These are phyloP conservation scores for Habrosyne pyritoides DNA, from an alignment of 2,888 invertebrate genomes.

Conservation along the genomic window DNA sequence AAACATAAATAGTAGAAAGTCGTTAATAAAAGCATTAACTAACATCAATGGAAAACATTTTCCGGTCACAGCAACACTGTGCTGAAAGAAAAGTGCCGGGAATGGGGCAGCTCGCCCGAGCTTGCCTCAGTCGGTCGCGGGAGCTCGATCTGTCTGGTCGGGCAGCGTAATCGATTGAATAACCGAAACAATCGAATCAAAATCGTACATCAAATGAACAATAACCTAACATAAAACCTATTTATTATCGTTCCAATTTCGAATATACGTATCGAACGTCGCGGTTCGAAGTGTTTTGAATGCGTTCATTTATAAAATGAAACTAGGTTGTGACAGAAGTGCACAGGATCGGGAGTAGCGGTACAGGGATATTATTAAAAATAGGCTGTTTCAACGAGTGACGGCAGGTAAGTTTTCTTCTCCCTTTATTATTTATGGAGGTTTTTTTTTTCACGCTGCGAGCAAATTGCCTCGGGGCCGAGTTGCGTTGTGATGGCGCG, in stretches of 20 bases:
- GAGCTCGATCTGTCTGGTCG: constrained; percentile 45
- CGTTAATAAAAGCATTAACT: constrained; percentile 6
- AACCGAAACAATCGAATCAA: constrained; percentile 22
- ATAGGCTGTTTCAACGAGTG: constrained; percentile 39
- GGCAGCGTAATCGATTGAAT: constrained; percentile 21
- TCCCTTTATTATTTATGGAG: constrained; percentile 44
- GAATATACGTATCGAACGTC: not conserved
- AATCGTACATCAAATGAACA: constrained; percentile 34
- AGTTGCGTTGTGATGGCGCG: not conserved
- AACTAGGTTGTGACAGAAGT: constrained; percentile 48
- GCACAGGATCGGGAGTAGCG: constrained; percentile 39
- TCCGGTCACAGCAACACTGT: constrained; percentile 53
- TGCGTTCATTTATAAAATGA: constrained; percentile 37
- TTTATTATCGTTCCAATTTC: constrained; percentile 5
- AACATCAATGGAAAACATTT: constrained; percentile 34
- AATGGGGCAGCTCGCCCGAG: constrained; percentile 44
- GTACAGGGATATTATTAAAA: constrained; percentile 53
- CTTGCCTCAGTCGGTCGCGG: constrained; percentile 66
- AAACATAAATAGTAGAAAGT: constrained; percentile 9
- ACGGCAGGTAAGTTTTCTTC: constrained; percentile 43
- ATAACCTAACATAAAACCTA: constrained; percentile 40
- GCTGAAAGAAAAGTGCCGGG: constrained; percentile 56
- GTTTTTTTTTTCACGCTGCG: constrained; percentile 27
- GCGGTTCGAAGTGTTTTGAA: not conserved
- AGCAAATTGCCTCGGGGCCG: constrained; percentile 21